Percentiles rank a stretch among this genome's conserved stretches.
Evolutionary conservation across 2,888 invertebrate species (phyloP).

Genomic region (Thumatha senex): DNA sequence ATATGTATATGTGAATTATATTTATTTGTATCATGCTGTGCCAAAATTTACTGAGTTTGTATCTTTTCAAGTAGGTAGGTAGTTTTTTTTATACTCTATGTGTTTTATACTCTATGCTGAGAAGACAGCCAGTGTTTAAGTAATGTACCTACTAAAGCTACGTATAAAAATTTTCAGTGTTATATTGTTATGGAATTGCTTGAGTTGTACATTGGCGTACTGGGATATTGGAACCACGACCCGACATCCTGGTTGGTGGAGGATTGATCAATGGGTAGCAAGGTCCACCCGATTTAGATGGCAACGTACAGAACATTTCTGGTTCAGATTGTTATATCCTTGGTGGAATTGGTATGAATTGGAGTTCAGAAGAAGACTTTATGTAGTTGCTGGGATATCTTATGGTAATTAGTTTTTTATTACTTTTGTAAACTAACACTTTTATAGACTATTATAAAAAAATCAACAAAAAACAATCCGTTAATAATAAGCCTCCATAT

Average conservation of each 20-base stretch:
- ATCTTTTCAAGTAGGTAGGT: too few species aligned
- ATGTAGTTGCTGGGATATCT: neutral
- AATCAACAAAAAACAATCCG: too few species aligned
- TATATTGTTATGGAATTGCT: neutral
- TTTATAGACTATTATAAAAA: too few species aligned
- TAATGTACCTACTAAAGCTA: too few species aligned
- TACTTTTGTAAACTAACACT: neutral
- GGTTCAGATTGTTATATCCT: neutral
- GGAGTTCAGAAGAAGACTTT: neutral
- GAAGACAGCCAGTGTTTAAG: too few species aligned
- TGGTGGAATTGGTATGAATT: slow-evolving; percentile 1
- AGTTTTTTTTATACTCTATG: too few species aligned
- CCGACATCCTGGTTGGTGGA: neutral
- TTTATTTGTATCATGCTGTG: too few species aligned
- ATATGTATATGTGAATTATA: too few species aligned
- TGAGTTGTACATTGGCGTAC: neutral
- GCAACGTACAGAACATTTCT: neutral
- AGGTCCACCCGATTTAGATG: neutral
- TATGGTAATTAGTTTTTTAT: neutral
- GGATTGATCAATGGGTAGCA: neutral
- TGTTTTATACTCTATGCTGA: too few species aligned
- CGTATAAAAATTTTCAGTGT: neutral
- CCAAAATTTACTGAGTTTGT: too few species aligned
- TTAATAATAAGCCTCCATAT: too few species aligned
- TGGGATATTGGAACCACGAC: slow-evolving; percentile 4